Evolutionary conservation across 1,140 invertebrate genomes (phyloP).

Genomic region (Dendrolimus kikuchii): DNA sequence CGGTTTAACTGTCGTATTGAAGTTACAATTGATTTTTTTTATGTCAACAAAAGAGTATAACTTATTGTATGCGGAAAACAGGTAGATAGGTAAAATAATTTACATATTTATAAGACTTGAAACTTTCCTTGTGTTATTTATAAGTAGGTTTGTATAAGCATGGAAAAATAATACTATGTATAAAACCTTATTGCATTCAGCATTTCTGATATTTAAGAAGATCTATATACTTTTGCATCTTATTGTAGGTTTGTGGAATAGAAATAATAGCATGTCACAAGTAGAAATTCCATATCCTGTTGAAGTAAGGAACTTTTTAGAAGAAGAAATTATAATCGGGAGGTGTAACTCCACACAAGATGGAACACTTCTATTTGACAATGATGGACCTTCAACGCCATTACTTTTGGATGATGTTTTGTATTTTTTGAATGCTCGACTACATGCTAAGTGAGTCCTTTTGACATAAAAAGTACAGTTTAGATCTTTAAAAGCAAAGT

Average conservation of each 20-base stretch:
- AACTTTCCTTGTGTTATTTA: too few species aligned
- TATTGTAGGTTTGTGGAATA: slow-evolving; percentile 46
- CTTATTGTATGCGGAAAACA: too few species aligned
- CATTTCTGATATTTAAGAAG: too few species aligned
- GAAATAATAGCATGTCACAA: slow-evolving; percentile 32
- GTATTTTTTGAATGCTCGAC: slow-evolving; percentile 41
- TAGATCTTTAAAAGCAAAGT: not conserved
- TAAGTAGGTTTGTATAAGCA: too few species aligned
- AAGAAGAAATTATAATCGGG: slow-evolving; percentile 52
- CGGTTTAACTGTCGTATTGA: too few species aligned
- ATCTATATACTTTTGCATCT: not conserved
- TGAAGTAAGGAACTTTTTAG: slow-evolving; percentile 59
- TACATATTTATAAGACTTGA: too few species aligned
- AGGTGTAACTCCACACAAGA: slow-evolving; percentile 45
- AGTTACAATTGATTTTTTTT: too few species aligned
- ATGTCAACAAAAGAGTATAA: too few species aligned
- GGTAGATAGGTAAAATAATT: too few species aligned
- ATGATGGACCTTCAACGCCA: slow-evolving; percentile 37
- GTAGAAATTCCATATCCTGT: slow-evolving; percentile 47
- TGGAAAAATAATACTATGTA: too few species aligned
- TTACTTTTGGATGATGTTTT: slow-evolving; percentile 50
- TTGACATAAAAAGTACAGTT: not conserved
- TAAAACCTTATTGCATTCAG: too few species aligned
- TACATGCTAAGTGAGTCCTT: slow-evolving; percentile 59
- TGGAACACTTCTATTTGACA: slow-evolving; percentile 24